Evolutionary conservation across 2,888 invertebrate species (phyloP), one percentile per base, ranked within the genome.

Genomic region (Antheraea assamensis): DNA sequence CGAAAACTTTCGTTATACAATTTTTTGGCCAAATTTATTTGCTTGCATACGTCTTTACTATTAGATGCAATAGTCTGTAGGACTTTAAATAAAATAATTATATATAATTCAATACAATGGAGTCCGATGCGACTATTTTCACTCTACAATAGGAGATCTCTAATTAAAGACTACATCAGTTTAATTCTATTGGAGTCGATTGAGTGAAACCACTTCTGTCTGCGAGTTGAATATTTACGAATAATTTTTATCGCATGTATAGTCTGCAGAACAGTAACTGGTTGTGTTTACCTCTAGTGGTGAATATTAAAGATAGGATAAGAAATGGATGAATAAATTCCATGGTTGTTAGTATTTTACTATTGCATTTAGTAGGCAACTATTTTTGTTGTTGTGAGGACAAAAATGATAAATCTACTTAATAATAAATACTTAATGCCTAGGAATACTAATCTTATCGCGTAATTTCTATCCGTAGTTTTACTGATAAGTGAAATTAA

Each of bases 81-180:
- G 13, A 42, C 13, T 13, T 42, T 42, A 42, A 7, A 42, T 42
- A 42, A 42, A 42, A 42, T 42, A 42, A 42, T 42, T 13, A 42
- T 42, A 42, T 42, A 13, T 42, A 35, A 35, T 10, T 35, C 10
- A 35, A 35, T 35, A 35, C 7, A 13, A 13, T 42, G 13, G 42
- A 42, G 15, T 19, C 7, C 7, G 52, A 52, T 19, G 21, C 52
- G 19, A 27, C 49, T 49, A 27, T 15, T 71, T 27, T 49, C 71
- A 47, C 27, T 71, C 49, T 68, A 49, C 47, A 71, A n/a, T 71
- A 47, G 49, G 47, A 24, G 27, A 31, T 70, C 21, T 70, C 24
- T 35, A 70, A 42, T 70, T 71, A 42, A 47, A 42, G 17, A 24
- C 75, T 58, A 58, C 58, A 24, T 58, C 24, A 58, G 24, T 58